Percentiles rank a stretch among this genome's conserved stretches.
Evolutionary conservation across 2,113 vertebrate genomes (phyloP).

Genomic region (Hydrolagus affinis): DNA sequence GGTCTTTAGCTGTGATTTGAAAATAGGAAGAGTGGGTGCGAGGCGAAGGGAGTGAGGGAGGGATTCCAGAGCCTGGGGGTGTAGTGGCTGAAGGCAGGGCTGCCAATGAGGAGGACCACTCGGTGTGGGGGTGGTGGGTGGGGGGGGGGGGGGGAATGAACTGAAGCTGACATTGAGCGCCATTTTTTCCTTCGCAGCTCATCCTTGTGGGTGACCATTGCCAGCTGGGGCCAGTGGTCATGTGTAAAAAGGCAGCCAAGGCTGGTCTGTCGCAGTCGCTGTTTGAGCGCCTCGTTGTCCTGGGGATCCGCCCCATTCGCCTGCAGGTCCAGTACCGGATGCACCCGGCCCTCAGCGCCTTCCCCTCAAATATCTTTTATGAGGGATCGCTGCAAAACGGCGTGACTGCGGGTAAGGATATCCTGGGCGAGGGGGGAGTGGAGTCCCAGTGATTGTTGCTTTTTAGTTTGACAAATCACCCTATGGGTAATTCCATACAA

Average conservation of each 20-base stretch:
- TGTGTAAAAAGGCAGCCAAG: constrained; percentile 97
- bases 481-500: too few species aligned
- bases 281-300: constrained; percentile 86
- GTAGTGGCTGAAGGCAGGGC: not conserved
- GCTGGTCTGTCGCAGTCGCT: constrained; percentile 89
- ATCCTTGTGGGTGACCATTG: constrained; percentile 97
- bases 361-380: constrained; percentile 97
- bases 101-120: too few species aligned
- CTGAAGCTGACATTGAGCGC: not conserved
- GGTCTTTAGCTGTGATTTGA: too few species aligned
- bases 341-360: constrained; percentile 94
- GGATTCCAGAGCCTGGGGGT: too few species aligned
- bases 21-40: too few species aligned
- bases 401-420: constrained; percentile 75
- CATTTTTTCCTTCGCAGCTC: constrained; percentile 53
- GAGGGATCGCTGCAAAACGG: constrained; percentile 95
- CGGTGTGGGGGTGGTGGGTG: not conserved
- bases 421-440: fast-evolving
- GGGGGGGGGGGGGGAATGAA: not conserved
- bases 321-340: constrained; percentile 97
- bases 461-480: too few species aligned
- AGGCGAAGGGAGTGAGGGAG: too few species aligned
- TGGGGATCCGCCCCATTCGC: constrained; percentile 94
- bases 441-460: too few species aligned
- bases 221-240: constrained; percentile 92